Evolutionary conservation across 92 coral and sea anemone species (phyloP), one percentile per base, ranked within the genome.

Genomic region (Ricordea florida): DNA sequence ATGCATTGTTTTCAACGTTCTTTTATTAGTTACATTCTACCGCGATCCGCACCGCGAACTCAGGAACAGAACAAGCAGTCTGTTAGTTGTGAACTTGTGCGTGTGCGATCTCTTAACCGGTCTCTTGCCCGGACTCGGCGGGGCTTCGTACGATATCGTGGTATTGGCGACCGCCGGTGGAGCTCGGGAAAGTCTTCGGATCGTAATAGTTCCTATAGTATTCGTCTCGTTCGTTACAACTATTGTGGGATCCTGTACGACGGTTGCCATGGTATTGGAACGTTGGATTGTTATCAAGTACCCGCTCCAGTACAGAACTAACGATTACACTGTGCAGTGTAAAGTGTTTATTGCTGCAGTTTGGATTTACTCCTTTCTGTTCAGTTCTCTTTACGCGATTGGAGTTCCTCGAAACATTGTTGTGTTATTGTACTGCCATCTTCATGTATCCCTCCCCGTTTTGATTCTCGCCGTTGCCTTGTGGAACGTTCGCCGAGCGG

Each of bases 361-460:
- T 10, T 65, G 58, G 72, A 18, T 46, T n/a, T 65, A 65, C 20
- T 14, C 67, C 32, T 17, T 60, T 3, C 32, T 60, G 47, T 60
- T 60, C 26, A 5, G 47, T 11, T 3, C 47, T 36, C 21, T 60
- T 21, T 46, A 32, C 0, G 6, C 14, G 42, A 31, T 30, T 1
- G n/a, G n/a, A n/a, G 35, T 65, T 27, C 34, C 72, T 1, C 21
- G 11, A 9, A 27, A 35, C 5, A 44, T 30, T 2, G 45, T 65
- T 29, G 72, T 65, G 29, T 45, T 65, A 2, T 5, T 65, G 42
- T 65, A 65, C 28, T 20, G 57, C 28, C 72, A 65, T 46, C 57
- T 65, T 20, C 72, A 65, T 21, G 72, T 65, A 9, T 16, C 72
- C 21, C 58, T 65, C 4, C 72, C 72, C 5, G 6, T 65, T 3